Conservation (phyloP, 2,113 vertebrate species). For the Dendrocopos noguchii region DNA sequence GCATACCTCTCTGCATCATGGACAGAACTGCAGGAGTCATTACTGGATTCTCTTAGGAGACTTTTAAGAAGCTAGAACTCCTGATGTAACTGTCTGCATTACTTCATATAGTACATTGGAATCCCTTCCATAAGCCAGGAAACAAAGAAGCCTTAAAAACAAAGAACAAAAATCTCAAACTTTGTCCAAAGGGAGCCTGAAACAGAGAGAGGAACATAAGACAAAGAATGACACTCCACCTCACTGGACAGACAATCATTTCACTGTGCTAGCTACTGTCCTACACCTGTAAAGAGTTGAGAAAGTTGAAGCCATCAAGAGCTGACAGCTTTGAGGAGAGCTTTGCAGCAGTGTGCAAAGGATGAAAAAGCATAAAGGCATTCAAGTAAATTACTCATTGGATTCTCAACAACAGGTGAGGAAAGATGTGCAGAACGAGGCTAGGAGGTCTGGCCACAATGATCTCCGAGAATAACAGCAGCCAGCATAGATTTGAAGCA, state of each 20-base stretch:
- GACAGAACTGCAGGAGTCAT: neutral
- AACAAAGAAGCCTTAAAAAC: neutral
- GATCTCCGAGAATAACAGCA: neutral
- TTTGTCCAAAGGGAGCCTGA: neutral
- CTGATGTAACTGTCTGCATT: neutral
- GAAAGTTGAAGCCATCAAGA: neutral
- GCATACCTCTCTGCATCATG: neutral
- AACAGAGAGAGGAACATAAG: neutral
- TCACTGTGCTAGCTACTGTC: neutral
- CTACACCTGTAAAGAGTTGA: neutral
- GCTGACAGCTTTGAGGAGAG: neutral
- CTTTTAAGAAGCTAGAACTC: neutral
- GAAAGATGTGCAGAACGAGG: neutral
- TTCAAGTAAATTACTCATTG: neutral
- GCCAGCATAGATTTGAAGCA: neutral
- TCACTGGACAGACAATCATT: fast-evolving
- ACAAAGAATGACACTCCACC: neutral
- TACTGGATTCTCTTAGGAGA: neutral
- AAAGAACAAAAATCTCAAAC: neutral
- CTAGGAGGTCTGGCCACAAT: neutral
- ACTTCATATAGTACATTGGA: neutral
- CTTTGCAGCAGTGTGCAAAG: neutral
- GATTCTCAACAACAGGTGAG: neutral
- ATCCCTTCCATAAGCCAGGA: neutral
- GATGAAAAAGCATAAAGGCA: neutral